Evolutionary conservation across 1,140 invertebrate genomes (phyloP).

Genomic region (Plodia interpunctella): DNA sequence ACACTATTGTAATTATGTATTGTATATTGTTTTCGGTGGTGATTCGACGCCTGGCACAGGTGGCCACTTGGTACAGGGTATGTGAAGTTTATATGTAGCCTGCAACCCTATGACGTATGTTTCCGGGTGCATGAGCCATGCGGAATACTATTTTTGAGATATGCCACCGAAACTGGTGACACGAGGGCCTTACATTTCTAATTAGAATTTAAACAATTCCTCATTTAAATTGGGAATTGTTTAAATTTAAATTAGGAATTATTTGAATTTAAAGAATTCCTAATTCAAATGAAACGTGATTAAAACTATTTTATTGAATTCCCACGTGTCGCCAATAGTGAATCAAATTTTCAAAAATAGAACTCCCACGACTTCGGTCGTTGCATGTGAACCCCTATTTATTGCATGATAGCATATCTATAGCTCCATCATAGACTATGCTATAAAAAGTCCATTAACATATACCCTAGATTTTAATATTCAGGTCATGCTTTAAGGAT

Average conservation of each 20-base stretch:
- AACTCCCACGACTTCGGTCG: constrained; percentile 4
- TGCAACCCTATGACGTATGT: constrained; percentile 24
- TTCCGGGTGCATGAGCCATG: constrained; percentile 46
- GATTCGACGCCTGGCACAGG: constrained; percentile 76
- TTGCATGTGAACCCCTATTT: constrained; percentile 34
- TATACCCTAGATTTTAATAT: neutral
- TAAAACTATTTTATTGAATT: too few relatives aligned
- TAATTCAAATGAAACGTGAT: too few relatives aligned
- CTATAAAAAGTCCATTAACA: constrained; percentile 4
- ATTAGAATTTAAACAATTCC: too few relatives aligned
- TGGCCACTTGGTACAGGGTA: constrained; percentile 90
- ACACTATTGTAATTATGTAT: constrained; percentile 48
- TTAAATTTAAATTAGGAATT: too few relatives aligned
- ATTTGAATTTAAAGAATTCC: too few relatives aligned
- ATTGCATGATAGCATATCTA: constrained; percentile 3
- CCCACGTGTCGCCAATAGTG: too few relatives aligned
- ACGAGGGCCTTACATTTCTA: too few relatives aligned
- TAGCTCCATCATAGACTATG: neutral
- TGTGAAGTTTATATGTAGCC: constrained; percentile 77
- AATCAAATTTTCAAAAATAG: too few relatives aligned
- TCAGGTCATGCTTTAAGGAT: neutral
- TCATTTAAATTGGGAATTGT: too few relatives aligned
- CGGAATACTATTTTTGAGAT: constrained; percentile 29
- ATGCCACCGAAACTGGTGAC: too few relatives aligned
- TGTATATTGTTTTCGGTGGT: constrained; percentile 72